These are phyloP conservation scores for Portevinia maculata DNA, from an alignment of 2,888 invertebrate species.

Conservation along the genomic window DNA sequence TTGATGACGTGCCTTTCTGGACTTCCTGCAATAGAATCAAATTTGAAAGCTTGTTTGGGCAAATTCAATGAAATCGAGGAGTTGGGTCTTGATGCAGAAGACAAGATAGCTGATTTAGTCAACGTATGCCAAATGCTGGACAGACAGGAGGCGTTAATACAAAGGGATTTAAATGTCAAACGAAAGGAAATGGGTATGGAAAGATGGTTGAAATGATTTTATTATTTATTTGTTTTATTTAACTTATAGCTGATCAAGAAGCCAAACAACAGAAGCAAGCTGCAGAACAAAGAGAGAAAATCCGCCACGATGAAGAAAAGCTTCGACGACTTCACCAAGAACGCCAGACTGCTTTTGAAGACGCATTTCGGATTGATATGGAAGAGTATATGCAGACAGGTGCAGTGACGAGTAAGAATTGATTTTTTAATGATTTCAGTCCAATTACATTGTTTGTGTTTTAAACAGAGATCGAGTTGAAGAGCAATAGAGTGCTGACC, in stretches of 20 bases:
- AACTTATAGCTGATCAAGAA: conserved; percentile 80
- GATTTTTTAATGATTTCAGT: not conserved
- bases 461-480: conserved; percentile 76
- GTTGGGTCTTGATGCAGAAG: conserved; percentile 85
- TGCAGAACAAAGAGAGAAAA: conserved; percentile 85
- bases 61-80: conserved; percentile 83
- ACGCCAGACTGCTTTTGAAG: conserved; percentile 87
- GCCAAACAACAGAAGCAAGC: conserved; percentile 84
- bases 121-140: conserved; percentile 87
- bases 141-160: conserved; percentile 85
- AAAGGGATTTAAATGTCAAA: conserved; percentile 87
- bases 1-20: conserved; percentile 78
- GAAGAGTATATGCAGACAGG: conserved; percentile 86
- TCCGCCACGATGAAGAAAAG: conserved; percentile 84
- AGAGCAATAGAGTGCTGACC: conserved; percentile 80
- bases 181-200: conserved; percentile 85
- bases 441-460: not conserved
- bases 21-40: conserved; percentile 80
- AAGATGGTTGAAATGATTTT: not conserved
- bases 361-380: conserved; percentile 88
- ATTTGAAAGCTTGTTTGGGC: conserved; percentile 81
- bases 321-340: conserved; percentile 85
- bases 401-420: conserved; percentile 85
- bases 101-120: conserved; percentile 85
- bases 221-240: conserved; percentile 4